Base-by-base conservation (phyloP, 1,140 invertebrate genomes). In the Armadillidium nasatum region DNA sequence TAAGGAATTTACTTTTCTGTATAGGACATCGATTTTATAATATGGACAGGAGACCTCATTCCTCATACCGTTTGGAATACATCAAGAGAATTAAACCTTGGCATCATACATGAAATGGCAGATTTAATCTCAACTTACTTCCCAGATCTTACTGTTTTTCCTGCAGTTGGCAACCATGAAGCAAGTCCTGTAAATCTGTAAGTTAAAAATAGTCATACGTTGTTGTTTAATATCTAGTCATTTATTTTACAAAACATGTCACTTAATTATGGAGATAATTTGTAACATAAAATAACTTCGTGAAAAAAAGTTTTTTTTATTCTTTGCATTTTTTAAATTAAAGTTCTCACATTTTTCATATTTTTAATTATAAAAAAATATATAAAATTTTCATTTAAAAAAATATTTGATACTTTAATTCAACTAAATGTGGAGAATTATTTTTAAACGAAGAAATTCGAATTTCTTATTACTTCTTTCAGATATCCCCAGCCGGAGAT, bases 161-260 rank as follows among this genome's bases (percentile, higher is more conserved):
- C 91, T 7, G 87, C 90, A 71, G 84, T 96, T 69, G 94, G 94
- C 68, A 97, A 97, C 83, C 95, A 97, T 82, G 94, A 97, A 85
- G 87, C 92, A 46, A 89, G 93, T 85, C 94, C 94, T 4, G 86
- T 93, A 4, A 95, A 96, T 85, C 88, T 90, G 91, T 94, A 86
- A 80, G 79, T 74, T 2, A 9, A 44, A 11, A 15, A 60, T 60
- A 15, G n/a, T n/a, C n/a, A n/a, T n/a, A n/a, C n/a, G n/a, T n/a
- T n/a, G n/a, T n/a, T n/a, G n/a, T n/a, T n/a, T n/a, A n/a, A n/a
- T n/a, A n/a, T n/a, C n/a, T n/a, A n/a, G n/a, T n/a, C n/a, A n/a
- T n/a, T 60, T 60, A 15, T 79, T 3, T 11, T 1, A 9, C 7
- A 19, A 7, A 15, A n/a, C 9, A 19, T 44, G 4, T 44, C 11